Conservation (phyloP, 1,140 invertebrate species). For the Planococcus citri region DNA sequence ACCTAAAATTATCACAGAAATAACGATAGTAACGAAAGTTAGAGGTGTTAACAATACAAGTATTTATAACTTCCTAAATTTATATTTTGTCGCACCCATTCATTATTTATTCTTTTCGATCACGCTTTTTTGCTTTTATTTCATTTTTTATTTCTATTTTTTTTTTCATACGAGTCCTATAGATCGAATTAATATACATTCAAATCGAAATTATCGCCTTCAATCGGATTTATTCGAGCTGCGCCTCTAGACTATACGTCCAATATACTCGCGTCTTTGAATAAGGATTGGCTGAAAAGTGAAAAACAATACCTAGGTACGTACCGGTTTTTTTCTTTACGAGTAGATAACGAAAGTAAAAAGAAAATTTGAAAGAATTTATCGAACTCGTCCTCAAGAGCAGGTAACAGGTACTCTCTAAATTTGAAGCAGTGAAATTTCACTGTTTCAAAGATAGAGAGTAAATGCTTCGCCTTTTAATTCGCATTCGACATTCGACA, state of each 20-base stretch:
- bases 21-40: conserved; percentile 17
- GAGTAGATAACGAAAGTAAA: too few relatives aligned
- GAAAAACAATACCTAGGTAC: too few relatives aligned
- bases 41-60: conserved; percentile 15
- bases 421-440: too few relatives aligned
- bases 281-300: too few relatives aligned
- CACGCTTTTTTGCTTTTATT: not conserved
- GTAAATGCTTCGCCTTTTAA: too few relatives aligned
- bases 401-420: too few relatives aligned
- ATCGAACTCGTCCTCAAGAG: too few relatives aligned
- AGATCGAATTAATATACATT: not conserved
- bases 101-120: conserved; percentile 13
- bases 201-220: not conserved
- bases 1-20: conserved; percentile 19
- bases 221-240: not conserved
- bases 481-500: too few relatives aligned
- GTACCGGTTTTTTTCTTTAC: too few relatives aligned
- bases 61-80: conserved; percentile 19
- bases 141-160: not conserved
- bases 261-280: too few relatives aligned
- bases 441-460: too few relatives aligned
- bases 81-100: conserved; percentile 15
- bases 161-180: not conserved
- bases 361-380: too few relatives aligned
- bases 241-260: not conserved